Conservation (phyloP, 2,888 invertebrate species). For the Heliconius aoede region DNA sequence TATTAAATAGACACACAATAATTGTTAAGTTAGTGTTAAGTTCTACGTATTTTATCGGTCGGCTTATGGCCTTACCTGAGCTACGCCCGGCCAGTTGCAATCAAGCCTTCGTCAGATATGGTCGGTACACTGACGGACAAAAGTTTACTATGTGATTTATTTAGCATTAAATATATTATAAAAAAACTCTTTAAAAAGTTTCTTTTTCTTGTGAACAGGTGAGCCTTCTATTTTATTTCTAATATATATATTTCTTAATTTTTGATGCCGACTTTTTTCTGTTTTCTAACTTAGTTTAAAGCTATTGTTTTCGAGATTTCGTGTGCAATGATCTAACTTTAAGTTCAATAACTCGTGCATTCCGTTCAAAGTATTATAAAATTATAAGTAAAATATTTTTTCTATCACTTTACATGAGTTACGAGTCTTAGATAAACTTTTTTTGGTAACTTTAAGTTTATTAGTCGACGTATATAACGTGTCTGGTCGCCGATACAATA, state of each 20-base stretch:
- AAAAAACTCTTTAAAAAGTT: neutral
- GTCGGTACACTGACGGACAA: constrained; percentile 42
- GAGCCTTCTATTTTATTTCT: neutral
- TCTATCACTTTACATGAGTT: neutral
- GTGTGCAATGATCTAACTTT: constrained; percentile 16
- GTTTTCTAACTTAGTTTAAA: constrained; percentile 3
- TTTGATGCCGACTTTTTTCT: neutral
- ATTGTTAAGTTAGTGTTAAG: constrained; percentile 27
- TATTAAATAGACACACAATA: constrained; percentile 40
- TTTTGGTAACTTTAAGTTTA: neutral
- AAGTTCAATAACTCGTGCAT: constrained; percentile 1
- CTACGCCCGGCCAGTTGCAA: constrained; percentile 68
- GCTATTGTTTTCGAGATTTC: constrained; percentile 24
- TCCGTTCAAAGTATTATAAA: too few species aligned
- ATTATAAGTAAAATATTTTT: neutral
- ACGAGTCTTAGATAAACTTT: neutral
- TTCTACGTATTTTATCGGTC: constrained; percentile 52
- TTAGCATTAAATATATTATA: neutral
- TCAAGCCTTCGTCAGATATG: constrained; percentile 60
- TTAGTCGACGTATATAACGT: neutral
- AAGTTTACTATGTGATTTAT: constrained; percentile 20
- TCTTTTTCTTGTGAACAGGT: constrained; percentile 18
- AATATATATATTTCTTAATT: neutral
- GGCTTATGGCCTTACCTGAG: constrained; percentile 72
- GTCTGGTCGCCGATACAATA: constrained; percentile 17